These are phyloP conservation scores for Drosophila borborema DNA, from an alignment of 2,888 invertebrate species.

Conservation along the genomic window DNA sequence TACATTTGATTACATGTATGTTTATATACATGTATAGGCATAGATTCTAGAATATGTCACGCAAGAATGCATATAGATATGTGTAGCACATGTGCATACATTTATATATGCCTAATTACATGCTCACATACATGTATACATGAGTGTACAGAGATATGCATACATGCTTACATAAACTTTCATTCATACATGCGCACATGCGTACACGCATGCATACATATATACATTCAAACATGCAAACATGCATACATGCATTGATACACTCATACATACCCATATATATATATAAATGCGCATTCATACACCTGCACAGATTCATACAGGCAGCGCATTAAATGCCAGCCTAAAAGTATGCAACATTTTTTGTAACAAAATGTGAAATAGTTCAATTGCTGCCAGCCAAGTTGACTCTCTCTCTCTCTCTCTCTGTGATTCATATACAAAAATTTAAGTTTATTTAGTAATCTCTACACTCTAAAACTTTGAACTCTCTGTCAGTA, in stretches of 20 bases:
- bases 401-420: not conserved
- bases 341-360: conserved; percentile 22
- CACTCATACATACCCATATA: not conserved
- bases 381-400: not conserved
- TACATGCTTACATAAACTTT: not conserved
- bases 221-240: too few species aligned
- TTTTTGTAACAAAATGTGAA: not conserved
- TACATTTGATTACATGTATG: too few species aligned
- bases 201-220: not conserved
- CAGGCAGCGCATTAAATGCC: not conserved
- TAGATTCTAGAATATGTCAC: too few species aligned
- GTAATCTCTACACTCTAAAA: not conserved
- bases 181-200: not conserved
- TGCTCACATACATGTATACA: too few species aligned
- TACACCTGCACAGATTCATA: too few species aligned
- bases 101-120: not conserved
- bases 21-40: too few species aligned
- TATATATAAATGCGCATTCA: too few species aligned
- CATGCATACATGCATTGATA: not conserved
- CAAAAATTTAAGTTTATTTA: too few species aligned
- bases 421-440: too few species aligned
- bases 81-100: not conserved
- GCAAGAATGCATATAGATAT: not conserved
- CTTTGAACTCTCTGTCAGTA: too few species aligned
- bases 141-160: not conserved